Evolutionary conservation across 2,113 vertebrate genomes (phyloP).

Genomic region (Porphyrio hochstetteri): DNA sequence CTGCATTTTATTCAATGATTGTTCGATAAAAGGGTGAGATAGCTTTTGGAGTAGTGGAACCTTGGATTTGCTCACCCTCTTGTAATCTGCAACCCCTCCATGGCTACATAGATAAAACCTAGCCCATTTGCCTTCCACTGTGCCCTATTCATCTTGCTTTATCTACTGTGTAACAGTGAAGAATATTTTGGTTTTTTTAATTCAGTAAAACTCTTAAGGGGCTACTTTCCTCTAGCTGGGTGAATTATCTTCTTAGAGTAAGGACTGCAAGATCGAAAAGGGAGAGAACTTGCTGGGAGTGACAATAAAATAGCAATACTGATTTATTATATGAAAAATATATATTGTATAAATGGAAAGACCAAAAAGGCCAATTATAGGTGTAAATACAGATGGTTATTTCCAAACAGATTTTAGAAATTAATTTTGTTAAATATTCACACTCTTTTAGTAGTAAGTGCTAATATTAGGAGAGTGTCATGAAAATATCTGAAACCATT

Average conservation of each 20-base stretch:
- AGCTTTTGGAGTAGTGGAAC: not conserved
- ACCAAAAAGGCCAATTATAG: not conserved
- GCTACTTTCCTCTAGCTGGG: not conserved
- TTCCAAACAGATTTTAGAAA: slow-evolving; percentile 10
- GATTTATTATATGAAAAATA: not conserved
- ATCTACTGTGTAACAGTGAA: not conserved
- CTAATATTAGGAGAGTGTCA: slow-evolving; percentile 18
- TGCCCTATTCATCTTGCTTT: not conserved
- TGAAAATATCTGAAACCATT: slow-evolving; percentile 45
- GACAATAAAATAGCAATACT: not conserved
- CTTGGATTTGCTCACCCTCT: not conserved
- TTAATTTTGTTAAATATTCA: not conserved
- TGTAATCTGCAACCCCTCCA: not conserved
- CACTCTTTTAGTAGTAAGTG: not conserved
- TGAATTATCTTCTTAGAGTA: not conserved
- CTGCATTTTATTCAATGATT: not conserved
- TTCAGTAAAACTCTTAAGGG: not conserved
- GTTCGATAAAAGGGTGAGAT: not conserved
- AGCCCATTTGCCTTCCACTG: not conserved
- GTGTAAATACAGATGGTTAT: not conserved
- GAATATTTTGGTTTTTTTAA: not conserved
- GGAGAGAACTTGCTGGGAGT: not conserved
- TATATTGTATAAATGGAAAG: not conserved
- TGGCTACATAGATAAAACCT: not conserved
- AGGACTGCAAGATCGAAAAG: not conserved